phyloP scores from a whole-genome alignment of 2,888 invertebrate genomes.

The Heteromurus nitidus region DNA sequence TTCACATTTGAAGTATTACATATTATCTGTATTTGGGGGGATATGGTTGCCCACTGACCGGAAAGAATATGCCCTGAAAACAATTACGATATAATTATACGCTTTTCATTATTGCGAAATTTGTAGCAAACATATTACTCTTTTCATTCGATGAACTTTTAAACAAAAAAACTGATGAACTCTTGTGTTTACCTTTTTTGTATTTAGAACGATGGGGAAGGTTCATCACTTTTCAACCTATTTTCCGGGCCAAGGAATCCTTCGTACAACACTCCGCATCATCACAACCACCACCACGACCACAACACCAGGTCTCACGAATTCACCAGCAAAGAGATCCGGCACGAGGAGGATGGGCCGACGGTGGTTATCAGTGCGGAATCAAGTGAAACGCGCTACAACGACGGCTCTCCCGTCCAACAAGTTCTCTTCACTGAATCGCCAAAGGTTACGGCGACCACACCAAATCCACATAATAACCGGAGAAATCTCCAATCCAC shows the following conservation, averaged over 20 bases:
- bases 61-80: constrained; percentile 42
- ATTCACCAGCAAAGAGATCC: constrained; percentile 14
- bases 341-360: background rate
- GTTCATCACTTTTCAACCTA: constrained; percentile 65
- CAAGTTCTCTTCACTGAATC: constrained; percentile 67
- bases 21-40: too few species aligned
- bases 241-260: constrained; percentile 64
- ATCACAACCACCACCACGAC: background rate
- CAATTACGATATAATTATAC: constrained; percentile 2
- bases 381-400: constrained; percentile 26
- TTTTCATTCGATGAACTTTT: constrained; percentile 36
- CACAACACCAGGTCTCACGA: constrained; percentile 31
- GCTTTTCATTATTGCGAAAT: constrained; percentile 26
- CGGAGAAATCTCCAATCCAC: constrained; percentile 56
- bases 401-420: constrained; percentile 41
- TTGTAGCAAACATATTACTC: background rate
- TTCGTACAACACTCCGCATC: constrained; percentile 45
- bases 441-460: constrained; percentile 56
- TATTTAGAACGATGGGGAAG: constrained; percentile 41
- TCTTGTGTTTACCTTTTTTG: constrained; percentile 2
- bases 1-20: too few species aligned
- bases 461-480: constrained; percentile 30
- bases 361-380: constrained; percentile 26
- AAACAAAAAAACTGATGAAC: constrained; percentile 13
- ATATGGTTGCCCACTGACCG: constrained; percentile 38